These are phyloP conservation scores for Anabas testudineus DNA, from an alignment of 2,797 vertebrate genomes.

Conservation along the genomic window DNA sequence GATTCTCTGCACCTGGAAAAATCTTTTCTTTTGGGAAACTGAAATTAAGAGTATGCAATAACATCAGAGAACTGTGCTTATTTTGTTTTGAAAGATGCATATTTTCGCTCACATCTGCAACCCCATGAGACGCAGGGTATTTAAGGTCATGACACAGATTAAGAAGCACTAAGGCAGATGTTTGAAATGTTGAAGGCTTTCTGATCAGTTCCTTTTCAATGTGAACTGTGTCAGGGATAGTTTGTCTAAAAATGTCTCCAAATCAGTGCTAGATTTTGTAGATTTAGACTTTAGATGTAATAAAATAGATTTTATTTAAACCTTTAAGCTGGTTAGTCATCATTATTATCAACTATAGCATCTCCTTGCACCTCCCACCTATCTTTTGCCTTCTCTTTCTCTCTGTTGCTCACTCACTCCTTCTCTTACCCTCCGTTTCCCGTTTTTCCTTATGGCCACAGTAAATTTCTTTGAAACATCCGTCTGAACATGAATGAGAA, in stretches of 20 bases:
- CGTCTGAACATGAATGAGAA: constrained; percentile 85
- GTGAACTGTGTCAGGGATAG: background rate
- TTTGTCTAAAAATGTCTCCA: background rate
- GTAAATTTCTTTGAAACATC: constrained; percentile 92
- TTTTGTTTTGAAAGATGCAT: background rate
- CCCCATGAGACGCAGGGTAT: background rate
- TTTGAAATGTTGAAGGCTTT: background rate
- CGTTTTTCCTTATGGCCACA: constrained; percentile 71
- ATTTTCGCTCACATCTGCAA: background rate
- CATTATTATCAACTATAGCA: constrained; percentile 34
- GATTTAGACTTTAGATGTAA: background rate
- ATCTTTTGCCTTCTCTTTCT: constrained; percentile 4
- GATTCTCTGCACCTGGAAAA: too few species aligned
- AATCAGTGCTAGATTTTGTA: background rate
- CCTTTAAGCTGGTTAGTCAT: constrained; percentile 29
- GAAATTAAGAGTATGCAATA: background rate
- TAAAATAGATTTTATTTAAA: constrained; percentile 21
- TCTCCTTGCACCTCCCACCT: background rate
- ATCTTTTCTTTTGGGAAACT: too few species aligned
- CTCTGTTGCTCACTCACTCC: background rate
- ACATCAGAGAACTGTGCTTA: background rate
- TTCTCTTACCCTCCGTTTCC: constrained; percentile 51
- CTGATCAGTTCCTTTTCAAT: background rate
- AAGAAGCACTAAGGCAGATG: background rate
- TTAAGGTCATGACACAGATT: background rate